Percentiles rank a stretch among this genome's conserved stretches.
These are phyloP conservation scores for Orchesellides sinensis DNA, from an alignment of 2,888 invertebrate genomes.

Conservation along the genomic window DNA sequence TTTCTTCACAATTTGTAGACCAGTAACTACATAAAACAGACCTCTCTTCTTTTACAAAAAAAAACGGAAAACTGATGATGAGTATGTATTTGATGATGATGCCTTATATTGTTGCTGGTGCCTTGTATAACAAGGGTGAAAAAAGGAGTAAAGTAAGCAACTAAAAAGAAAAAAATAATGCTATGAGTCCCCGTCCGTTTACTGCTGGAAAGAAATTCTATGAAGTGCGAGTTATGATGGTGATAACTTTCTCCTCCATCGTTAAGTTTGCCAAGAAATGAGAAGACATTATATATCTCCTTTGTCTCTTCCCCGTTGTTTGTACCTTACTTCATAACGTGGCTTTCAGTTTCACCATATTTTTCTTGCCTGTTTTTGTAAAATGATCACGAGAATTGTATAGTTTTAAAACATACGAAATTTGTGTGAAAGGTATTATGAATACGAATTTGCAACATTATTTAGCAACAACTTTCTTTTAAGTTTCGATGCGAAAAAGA, in stretches of 20 bases:
- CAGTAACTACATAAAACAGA: slow-evolving; percentile 2
- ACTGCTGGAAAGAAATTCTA: slow-evolving; percentile 42
- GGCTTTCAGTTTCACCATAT: not conserved
- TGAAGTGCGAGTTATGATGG: slow-evolving; percentile 58
- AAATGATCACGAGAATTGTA: too few species aligned
- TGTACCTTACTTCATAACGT: slow-evolving; percentile 2
- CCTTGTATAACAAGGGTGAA: not conserved
- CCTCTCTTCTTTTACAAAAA: not conserved
- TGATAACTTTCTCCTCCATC: slow-evolving; percentile 48
- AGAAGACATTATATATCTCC: slow-evolving; percentile 29
- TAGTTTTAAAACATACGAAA: too few species aligned
- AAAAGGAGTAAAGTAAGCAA: slow-evolving; percentile 31
- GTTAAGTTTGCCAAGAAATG: slow-evolving; percentile 55
- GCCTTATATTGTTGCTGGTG: slow-evolving; percentile 45
- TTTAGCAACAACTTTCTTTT: slow-evolving; percentile 6
- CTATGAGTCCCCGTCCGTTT: slow-evolving; percentile 40
- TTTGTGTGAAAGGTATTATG: too few species aligned
- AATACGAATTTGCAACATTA: not conserved
- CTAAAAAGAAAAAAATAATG: slow-evolving; percentile 41
- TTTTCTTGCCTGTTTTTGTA: too few species aligned
- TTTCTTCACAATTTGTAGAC: slow-evolving; percentile 37
- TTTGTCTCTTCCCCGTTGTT: slow-evolving; percentile 6
- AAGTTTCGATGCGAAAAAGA: slow-evolving; percentile 6
- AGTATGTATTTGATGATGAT: slow-evolving; percentile 54
- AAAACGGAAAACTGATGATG: slow-evolving; percentile 35